Evolutionary conservation across 2,113 vertebrate species (phyloP), one percentile per base, ranked within the genome.

Genomic region (Zapornia atra): DNA sequence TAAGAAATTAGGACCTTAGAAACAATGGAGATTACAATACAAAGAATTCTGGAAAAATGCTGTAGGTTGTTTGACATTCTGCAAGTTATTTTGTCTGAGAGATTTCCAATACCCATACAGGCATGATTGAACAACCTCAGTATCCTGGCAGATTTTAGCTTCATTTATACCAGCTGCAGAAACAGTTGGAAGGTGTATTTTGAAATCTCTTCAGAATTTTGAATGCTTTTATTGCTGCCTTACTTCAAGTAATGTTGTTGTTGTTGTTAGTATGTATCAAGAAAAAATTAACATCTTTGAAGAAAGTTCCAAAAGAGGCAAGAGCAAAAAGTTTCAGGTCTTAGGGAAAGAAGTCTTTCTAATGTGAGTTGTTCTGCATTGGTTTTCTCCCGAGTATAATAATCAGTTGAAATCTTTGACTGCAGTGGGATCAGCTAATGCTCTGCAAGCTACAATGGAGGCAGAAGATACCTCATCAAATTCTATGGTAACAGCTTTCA

Each of bases 141-240:
- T 61, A 33, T 60, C 42, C 29, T 76, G 44, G 40, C 40, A 65
- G 44, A 80, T 80, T 89, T 91, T 79, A 69, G 26, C 63, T 89
- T 82, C 48, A 22, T 71, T 94, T 94, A n/a, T 79, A 90, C 21
- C 70, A 89, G 61, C 87, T 91, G 84, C 61, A 50, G 50, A 91
- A 94, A 76, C 50, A 86, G 60, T 82, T 96, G 38, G 70, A 92
- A 87, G 38, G 57, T 91, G 26, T 46, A 82, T 91, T 88, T 59
- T 83, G 51, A 81, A 83, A 81, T 93, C 56, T 94, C 48, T 91
- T 61, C 33, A 71, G 61, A 26, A 82, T 92, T 95, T 70, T 85
- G 26, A 53, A 82, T 91, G 61, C 31, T 89, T 87, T 82, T 93
- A 15, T 87, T 94, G 33, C 29, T 36, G 59, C 68, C 28, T 88